Percentiles rank a stretch among this genome's conserved stretches.
phyloP scores from a whole-genome alignment of 2,797 vertebrate species.

The Aplochiton taeniatus region DNA sequence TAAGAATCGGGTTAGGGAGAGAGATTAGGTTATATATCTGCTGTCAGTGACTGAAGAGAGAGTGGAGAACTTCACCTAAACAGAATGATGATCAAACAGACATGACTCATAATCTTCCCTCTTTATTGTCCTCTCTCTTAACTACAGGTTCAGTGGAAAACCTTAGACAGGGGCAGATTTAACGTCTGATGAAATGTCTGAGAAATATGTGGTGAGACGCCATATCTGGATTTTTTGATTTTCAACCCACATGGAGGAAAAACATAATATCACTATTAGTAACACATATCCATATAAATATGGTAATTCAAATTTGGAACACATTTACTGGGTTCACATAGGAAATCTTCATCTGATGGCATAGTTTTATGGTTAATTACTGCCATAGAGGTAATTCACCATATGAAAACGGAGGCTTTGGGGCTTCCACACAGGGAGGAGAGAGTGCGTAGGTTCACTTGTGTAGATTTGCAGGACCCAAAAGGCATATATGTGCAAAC shows the following conservation, averaged over 20 bases:
- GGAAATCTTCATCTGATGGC: constrained; percentile 76
- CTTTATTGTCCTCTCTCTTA: constrained; percentile 35
- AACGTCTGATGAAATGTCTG: constrained; percentile 78
- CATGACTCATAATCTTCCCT: constrained; percentile 76
- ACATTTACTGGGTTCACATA: constrained; percentile 74
- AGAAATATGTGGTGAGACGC: constrained; percentile 73
- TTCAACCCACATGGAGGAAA: constrained; percentile 69
- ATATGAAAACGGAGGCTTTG: constrained; percentile 70
- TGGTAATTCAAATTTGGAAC: constrained; percentile 76
- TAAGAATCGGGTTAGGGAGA: constrained; percentile 75
- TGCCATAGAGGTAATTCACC: constrained; percentile 65
- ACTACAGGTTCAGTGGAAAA: constrained; percentile 71
- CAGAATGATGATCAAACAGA: constrained; percentile 79
- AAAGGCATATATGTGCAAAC: constrained; percentile 72
- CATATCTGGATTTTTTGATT: constrained; percentile 65
- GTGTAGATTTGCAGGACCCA: constrained; percentile 65
- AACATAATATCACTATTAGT: constrained; percentile 75
- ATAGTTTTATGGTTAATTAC: constrained; percentile 76
- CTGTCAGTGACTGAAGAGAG: constrained; percentile 76
- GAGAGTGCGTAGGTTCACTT: constrained; percentile 72
- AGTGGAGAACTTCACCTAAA: constrained; percentile 76
- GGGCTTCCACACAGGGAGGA: constrained; percentile 66
- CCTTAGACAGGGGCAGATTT: constrained; percentile 77
- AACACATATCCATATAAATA: constrained; percentile 77
- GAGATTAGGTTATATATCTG: constrained; percentile 78